Base-by-base conservation (phyloP, 2,113 vertebrate genomes). In the Notarius quadriscutis region DNA sequence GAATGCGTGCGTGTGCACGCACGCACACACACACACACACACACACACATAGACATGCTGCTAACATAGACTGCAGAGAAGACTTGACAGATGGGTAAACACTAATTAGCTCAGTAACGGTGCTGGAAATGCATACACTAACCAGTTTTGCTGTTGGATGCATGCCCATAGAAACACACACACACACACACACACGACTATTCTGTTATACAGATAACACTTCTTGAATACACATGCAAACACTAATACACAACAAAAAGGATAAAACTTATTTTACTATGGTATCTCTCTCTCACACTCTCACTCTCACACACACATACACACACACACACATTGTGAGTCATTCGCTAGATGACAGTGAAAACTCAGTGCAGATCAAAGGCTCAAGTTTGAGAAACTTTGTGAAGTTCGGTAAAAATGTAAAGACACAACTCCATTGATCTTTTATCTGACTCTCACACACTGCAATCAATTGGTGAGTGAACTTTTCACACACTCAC, bases 41-140 rank as follows among this genome's bases (percentile, higher is more conserved):
- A 84, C 51, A 84, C 69, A 60, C 2, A 10, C 84, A 77, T 77
- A 63, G 14, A 53, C 71, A 77, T 27, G 34, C 72, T 63, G 60
- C 81, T 51, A 83, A 65, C 51, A 83, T 83, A 83, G 58, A 82
- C 34, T 65, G 81, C 60, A 50, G 81, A 51, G 22, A 83, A 51
- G 62, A 83, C 81, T 83, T 83, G 81, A 83, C 81, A 83, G 81
- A 83, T 83, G 81, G 81, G 81, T 83, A 83, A 83, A 83, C 81
- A 83, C 60, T 83, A 83, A 83, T 83, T 83, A 83, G 81, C 81
- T 67, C 60, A 67, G 81, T 65, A 83, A 83, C 62, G 5, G 41
- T 62, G 81, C 41, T 67, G 62, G 53, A 75, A 53, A 85, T 51
- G 72, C 71, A 85, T n/a, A 63, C 58, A 78, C 71, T 80, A 80